Base-by-base conservation (phyloP, 2,797 vertebrate species). In the Manis javanica region DNA sequence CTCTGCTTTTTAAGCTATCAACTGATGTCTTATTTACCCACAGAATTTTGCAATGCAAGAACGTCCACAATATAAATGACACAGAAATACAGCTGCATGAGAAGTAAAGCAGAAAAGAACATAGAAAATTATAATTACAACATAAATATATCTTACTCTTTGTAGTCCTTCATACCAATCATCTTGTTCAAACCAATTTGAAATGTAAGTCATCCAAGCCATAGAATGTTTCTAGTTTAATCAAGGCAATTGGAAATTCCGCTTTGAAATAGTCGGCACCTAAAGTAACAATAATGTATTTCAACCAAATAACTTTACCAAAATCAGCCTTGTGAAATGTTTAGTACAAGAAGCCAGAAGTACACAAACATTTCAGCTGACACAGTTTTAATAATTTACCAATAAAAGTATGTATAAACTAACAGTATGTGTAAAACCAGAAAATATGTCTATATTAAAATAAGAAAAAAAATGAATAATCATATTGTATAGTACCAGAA, bases 161-260 rank as follows among this genome's bases (percentile, higher is more conserved):
- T 98, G 98, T 64, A 98, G 98, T 98, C 98, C 98, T 98, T 98
- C 98, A 98, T 98, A 98, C 98, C 98, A 98, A 98, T 98, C 98
- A 95, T 98, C 98, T 98, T 98, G 98, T 93, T 98, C 98, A 98
- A 98, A 98, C 98, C 98, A 99, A 96, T 98, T 96, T 88, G 98
- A 98, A 98, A 98, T 97, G 93, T 94, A 98, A 97, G 98, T 97
- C 98, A 99, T 98, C 98, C 98, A 98, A 97, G 98, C 98, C 98
- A 98, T 98, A 94, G 95, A 14, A 74, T 59, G 92, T 96, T 78
- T 85, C 79, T 91, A 96, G 61, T 92, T 97, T 89, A 97, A 91
- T 94, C 87, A 92, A 97, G 95, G 91, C 95, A 96, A 94, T 57
- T 87, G 95, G 94, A 95, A 90, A 86, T 29, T 77, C 75, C 6